Evolutionary conservation across 92 coral and sea anemone genomes (phyloP), one percentile per base, ranked within the genome.

Genomic region (Zoanthus gigantus): DNA sequence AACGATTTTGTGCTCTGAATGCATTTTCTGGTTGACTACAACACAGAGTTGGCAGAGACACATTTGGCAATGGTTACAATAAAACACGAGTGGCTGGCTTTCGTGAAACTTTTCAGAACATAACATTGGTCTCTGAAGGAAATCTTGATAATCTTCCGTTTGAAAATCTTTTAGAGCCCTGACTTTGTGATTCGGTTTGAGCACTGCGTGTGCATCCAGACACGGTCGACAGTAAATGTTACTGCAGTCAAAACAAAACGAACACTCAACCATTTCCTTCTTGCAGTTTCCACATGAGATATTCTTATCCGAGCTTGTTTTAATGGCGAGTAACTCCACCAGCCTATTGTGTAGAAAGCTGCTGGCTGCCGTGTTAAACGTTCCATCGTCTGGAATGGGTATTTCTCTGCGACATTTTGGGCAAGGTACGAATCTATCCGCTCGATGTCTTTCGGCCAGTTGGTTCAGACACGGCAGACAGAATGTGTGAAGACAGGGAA

Each of bases 161-260:
- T 53, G 50, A 32, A 77, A 77, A 52, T 77, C 82, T 56, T 53
- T 77, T 7, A 77, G 67, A 57, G 82, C 65, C 48, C 48, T 77
- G 52, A 77, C 52, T 77, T 58, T 56, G 69, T 77, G 82, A 0
- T 77, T 23, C n/a, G 65, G 42, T 29, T 76, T 50, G 29, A 76
- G 13, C 81, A 76, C 81, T 12, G 0, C 67, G 17, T 77, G 68
- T 52, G 68, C 69, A 9, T 77, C 82, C 46, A 54, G 6, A 11
- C 82, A 77, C 46, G 58, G 46, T 37, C 11, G 79, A 74, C 79
- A 74, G 31, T 16, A 74, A 57, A 31, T 77, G 29, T 77, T 77
- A 29, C 45, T 77, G 28, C 82, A 77, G 82, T 77, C 82, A 77
- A 77, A 77, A 54, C 82, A 77, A n/a, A 77, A 77, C 66, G 82